Evolutionary conservation across 2,888 invertebrate genomes (phyloP), one percentile per base, ranked within the genome.

Genomic region (Eristalis pertinax): DNA sequence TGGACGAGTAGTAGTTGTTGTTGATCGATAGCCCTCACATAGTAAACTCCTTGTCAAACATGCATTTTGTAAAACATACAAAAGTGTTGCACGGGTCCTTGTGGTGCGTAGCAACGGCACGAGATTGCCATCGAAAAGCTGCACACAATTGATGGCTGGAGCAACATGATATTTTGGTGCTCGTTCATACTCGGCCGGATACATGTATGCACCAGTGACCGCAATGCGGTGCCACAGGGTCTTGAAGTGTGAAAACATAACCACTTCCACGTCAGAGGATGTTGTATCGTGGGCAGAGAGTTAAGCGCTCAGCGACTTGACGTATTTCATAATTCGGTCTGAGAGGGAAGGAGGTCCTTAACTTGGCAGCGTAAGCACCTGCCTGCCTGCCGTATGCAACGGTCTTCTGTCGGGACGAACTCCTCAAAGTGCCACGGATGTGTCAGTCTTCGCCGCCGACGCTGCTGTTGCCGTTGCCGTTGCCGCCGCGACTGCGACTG

Each of bases 31-130:
- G 91, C 89, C 89, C 89, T 90, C 89, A 90, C 91, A 91, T 90
- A 90, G 90, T 90, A 90, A 91, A 90, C 91, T 91, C 90, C 91
- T 91, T 92, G 92, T 92, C 91, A 90, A 91, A 91, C 91, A 92
- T 90, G 91, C 90, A 91, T 90, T 91, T 91, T 91, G 89, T 89
- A 90, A 90, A 90, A 91, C 84, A 87, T 84, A 84, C 87, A 87
- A 87, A 87, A 87, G 84, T 87, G 84, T 72, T 87, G 83, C 79
- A 22, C 84, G 50, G 72, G 68, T 75, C 43, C 72, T 78, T 79
- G 78, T 79, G 78, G 24, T 69, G 35, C 72, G 73, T 60, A 69
- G 63, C 76, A 68, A 82, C 72, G 68, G 56, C 73, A 69, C 69
- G 62, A 88, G 88, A 88, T 88, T 84, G 80, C 88, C 80, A 88